These are phyloP conservation scores for Trichopoda pennipes DNA, from an alignment of 2,888 invertebrate species.

Conservation along the genomic window DNA sequence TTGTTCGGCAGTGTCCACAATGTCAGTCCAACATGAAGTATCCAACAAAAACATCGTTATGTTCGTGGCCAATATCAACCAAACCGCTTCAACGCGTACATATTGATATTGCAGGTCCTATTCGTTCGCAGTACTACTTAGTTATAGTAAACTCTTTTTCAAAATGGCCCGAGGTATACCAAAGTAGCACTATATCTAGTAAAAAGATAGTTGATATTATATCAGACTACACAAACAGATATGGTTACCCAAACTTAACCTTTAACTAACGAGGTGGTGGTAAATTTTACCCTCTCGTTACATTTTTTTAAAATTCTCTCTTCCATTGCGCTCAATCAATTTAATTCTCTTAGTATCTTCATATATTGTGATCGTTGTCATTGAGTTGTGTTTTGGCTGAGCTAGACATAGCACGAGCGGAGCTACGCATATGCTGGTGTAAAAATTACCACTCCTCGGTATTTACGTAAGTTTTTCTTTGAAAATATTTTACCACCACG, in stretches of 20 bases:
- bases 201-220: conserved; percentile 4
- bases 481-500: too few species aligned
- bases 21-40: conserved; percentile 28
- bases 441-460: too few species aligned
- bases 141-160: conserved; percentile 23
- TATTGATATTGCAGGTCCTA: conserved; percentile 35
- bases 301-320: too few species aligned
- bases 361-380: too few species aligned
- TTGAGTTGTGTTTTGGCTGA: too few species aligned
- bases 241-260: conserved; percentile 14
- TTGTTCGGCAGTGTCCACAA: conserved; percentile 8
- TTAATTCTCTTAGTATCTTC: too few species aligned
- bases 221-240: conserved; percentile 28
- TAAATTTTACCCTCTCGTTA: too few species aligned
- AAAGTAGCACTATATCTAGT: conserved; percentile 6
- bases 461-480: too few species aligned
- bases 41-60: conserved; percentile 34
- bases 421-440: too few species aligned
- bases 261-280: too few species aligned
- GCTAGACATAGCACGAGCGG: too few species aligned
- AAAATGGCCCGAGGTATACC: conserved; percentile 27
- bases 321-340: too few species aligned
- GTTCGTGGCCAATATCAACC: conserved; percentile 66
- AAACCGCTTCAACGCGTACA: conserved; percentile 61
- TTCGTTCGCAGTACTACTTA: conserved; percentile 14